phyloP scores from a whole-genome alignment of 1,140 invertebrate species.

The Polypedilum vanderplanki region DNA sequence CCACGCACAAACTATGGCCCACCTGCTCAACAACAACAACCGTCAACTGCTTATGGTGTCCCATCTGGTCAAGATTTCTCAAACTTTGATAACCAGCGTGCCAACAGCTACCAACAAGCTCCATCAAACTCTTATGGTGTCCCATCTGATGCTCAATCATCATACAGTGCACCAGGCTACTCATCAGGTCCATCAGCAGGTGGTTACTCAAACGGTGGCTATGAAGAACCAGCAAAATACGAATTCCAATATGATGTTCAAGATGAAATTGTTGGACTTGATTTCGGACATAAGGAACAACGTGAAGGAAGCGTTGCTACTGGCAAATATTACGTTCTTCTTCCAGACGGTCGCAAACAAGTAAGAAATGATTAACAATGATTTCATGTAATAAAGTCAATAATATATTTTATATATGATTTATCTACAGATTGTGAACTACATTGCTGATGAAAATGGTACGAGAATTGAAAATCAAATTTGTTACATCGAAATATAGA shows the following conservation, averaged over 20 bases:
- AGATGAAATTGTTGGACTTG: slow-evolving; percentile 59
- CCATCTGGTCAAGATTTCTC: slow-evolving; percentile 37
- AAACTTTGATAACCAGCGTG: slow-evolving; percentile 1
- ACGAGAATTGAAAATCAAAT: neutral
- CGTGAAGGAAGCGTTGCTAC: slow-evolving; percentile 58
- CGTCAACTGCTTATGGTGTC: slow-evolving; percentile 39
- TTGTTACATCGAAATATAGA: neutral
- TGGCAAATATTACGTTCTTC: slow-evolving; percentile 63
- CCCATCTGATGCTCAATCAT: slow-evolving; percentile 32
- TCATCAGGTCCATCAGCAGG: neutral
- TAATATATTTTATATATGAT: neutral
- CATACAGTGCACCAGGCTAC: neutral
- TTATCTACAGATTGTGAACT: slow-evolving; percentile 57
- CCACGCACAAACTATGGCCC: slow-evolving; percentile 40
- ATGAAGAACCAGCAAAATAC: slow-evolving; percentile 59
- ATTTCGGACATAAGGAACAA: slow-evolving; percentile 64
- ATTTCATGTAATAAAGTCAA: neutral
- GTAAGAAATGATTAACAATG: slow-evolving; percentile 36
- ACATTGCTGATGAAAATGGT: slow-evolving; percentile 66
- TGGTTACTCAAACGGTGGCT: slow-evolving; percentile 22
- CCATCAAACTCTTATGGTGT: slow-evolving; percentile 41
- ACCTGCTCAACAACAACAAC: no score
- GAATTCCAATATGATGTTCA: slow-evolving; percentile 66
- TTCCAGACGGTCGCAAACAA: slow-evolving; percentile 70
- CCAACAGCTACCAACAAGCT: slow-evolving; percentile 34